A percentile compares a stretch with the other conserved stretches of the same genome.
phyloP scores from a whole-genome alignment of 2,113 vertebrate species.

The Colossoma macropomum region DNA sequence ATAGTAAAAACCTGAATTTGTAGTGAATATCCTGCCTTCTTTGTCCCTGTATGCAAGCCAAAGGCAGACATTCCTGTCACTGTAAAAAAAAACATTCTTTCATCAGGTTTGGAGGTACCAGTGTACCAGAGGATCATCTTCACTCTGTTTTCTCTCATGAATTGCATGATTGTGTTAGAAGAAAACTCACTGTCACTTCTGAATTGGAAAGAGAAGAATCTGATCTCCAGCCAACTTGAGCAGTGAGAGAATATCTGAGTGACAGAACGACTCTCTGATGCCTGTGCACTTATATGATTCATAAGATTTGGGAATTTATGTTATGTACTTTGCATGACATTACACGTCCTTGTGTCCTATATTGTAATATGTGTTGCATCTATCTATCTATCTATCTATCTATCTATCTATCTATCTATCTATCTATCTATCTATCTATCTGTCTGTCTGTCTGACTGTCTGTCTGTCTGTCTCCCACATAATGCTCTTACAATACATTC shows the following conservation, averaged over 20 bases:
- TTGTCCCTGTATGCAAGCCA: neutral
- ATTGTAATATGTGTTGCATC: neutral
- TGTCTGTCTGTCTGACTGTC: no score
- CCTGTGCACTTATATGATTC: neutral
- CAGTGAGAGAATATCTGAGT: neutral
- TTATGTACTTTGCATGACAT: no score
- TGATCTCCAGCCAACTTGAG: neutral
- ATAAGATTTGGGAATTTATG: neutral
- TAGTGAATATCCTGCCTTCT: neutral
- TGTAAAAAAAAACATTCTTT: neutral
- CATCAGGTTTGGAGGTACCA: neutral
- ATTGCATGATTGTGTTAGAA: neutral
- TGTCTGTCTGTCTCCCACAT: neutral
- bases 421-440: no score
- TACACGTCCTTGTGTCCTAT: no score
- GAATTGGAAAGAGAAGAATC: conserved; percentile 3
- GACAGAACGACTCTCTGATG: neutral
- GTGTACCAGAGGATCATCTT: conserved; percentile 1
- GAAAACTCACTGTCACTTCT: neutral
- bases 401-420: no score
- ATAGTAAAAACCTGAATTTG: neutral
- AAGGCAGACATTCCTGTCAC: neutral
- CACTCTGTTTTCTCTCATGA: neutral
- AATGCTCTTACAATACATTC: neutral
- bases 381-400: neutral